Conservation (phyloP, 1,140 invertebrate genomes). For the Anthonomus grandis region DNA sequence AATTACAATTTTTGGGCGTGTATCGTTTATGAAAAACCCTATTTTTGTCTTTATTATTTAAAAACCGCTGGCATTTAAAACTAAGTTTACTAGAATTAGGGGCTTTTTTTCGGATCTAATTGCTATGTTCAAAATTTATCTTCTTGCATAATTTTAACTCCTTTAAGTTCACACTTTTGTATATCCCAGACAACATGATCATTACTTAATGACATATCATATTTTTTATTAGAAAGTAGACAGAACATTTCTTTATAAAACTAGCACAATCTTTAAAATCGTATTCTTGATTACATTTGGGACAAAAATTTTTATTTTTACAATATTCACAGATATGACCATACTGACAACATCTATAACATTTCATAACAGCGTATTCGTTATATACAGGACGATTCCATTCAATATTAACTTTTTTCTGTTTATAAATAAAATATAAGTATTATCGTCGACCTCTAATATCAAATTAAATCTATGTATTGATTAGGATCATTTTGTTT, state of each 20-base stretch:
- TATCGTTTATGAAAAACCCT: neutral
- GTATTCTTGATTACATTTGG: too few species aligned
- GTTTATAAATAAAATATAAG: neutral
- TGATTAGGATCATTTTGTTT: neutral
- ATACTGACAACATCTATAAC: too few species aligned
- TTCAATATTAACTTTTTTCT: neutral
- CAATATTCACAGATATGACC: neutral
- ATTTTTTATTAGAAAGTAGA: too few species aligned
- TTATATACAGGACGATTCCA: neutral
- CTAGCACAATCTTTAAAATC: neutral
- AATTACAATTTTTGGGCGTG: neutral
- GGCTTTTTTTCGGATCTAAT: conserved; percentile 2
- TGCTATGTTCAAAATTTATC: neutral
- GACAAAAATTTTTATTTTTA: neutral
- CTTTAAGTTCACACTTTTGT: neutral
- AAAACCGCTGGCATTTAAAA: neutral
- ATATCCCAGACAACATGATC: too few species aligned
- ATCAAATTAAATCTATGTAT: neutral
- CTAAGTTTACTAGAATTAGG: conserved; percentile 5
- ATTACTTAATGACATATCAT: neutral
- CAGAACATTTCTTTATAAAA: neutral
- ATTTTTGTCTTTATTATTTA: conserved; percentile 2
- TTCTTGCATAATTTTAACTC: neutral
- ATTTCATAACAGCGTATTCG: neutral
- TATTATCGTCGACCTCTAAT: neutral